phyloP scores from a whole-genome alignment of 2,797 vertebrate species.

The Smutsia gigantea region DNA sequence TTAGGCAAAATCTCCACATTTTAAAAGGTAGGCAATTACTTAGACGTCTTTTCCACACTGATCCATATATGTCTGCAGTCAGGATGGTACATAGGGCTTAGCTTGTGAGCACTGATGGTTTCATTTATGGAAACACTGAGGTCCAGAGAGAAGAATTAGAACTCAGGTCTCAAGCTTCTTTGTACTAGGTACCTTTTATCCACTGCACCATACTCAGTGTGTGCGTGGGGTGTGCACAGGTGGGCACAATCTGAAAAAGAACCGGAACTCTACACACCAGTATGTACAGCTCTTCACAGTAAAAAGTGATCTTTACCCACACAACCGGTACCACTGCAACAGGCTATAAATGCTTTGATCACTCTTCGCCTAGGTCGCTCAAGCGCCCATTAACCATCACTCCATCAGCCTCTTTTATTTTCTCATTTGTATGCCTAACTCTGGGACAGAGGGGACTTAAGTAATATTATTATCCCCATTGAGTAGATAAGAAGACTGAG shows the following conservation, averaged over 20 bases:
- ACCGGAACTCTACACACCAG: too few relatives aligned
- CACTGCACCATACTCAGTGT: accelerated
- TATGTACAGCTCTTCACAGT: not conserved
- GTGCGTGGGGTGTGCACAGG: not conserved
- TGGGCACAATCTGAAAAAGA: not conserved
- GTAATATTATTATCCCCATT: not conserved
- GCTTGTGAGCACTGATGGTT: too few relatives aligned
- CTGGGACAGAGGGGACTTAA: not conserved
- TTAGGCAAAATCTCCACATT: not conserved
- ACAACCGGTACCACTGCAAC: not conserved
- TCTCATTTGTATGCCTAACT: not conserved
- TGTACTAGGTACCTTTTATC: not conserved
- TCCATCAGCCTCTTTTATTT: not conserved
- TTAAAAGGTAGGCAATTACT: not conserved
- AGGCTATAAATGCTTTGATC: not conserved
- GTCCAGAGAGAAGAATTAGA: not conserved
- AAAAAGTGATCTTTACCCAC: too few relatives aligned
- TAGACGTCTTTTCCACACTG: not conserved
- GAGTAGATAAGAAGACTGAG: not conserved
- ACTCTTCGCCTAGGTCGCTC: not conserved
- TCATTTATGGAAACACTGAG: not conserved
- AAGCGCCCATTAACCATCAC: accelerated
- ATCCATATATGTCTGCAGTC: not conserved
- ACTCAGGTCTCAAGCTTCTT: accelerated
- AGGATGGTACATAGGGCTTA: accelerated